Conservation (phyloP, 2,888 invertebrate species). For the Hirtodrosophila trivittata region DNA sequence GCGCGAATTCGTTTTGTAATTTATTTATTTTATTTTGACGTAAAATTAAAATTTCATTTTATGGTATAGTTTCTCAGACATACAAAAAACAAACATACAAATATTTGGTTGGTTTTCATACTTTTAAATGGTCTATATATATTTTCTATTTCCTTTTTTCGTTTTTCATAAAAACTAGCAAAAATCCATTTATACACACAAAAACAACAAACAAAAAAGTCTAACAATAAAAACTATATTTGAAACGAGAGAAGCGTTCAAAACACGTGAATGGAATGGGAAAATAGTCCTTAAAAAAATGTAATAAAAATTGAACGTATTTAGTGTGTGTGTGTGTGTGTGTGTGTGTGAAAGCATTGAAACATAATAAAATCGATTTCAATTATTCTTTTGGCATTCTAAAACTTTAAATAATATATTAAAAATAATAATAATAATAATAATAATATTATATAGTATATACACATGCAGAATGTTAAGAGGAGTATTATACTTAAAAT, state of each 20-base stretch:
- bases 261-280: constrained; percentile 41
- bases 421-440: constrained; percentile 44
- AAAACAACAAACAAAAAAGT: constrained; percentile 26
- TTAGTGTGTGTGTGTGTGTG: constrained; percentile 4
- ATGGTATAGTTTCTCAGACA: too few species aligned
- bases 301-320: constrained; percentile 22
- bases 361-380: constrained; percentile 3
- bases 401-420: constrained; percentile 25
- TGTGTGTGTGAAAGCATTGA: neutral
- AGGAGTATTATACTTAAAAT: constrained; percentile 56
- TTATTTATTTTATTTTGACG: constrained; percentile 50
- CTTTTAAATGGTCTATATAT: constrained; percentile 42
- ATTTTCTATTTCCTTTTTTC: constrained; percentile 14
- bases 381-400: constrained; percentile 29
- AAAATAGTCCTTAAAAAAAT: constrained; percentile 14
- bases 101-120: constrained; percentile 3
- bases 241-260: constrained; percentile 18
- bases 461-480: constrained; percentile 38
- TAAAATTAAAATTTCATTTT: constrained; percentile 48
- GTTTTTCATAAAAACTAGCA: constrained; percentile 46
- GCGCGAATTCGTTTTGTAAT: constrained; percentile 29
- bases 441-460: constrained; percentile 59
- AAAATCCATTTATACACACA: constrained; percentile 51
- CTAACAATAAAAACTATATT: constrained; percentile 35
- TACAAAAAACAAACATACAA: constrained; percentile 51